Conservation (phyloP, 2,113 vertebrate species). For the Kryptolebias marmoratus region DNA sequence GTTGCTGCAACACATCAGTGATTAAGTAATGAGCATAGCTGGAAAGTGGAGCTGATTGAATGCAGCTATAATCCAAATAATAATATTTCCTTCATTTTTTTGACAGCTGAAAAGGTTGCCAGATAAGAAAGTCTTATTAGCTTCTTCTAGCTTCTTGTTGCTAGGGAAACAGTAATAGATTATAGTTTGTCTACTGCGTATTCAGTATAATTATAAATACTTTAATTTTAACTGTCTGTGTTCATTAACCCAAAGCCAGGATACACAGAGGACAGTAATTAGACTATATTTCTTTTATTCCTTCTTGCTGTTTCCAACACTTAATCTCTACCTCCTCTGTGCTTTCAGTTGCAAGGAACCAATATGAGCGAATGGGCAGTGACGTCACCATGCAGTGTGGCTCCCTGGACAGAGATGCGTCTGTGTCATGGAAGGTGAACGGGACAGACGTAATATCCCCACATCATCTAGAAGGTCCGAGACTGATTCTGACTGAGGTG, state of each 20-base stretch:
- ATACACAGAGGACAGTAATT: neutral
- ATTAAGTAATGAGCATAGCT: neutral
- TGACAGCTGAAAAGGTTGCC: neutral
- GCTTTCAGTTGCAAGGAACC: conserved; percentile 83
- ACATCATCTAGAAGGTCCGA: conserved; percentile 84
- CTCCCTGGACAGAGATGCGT: conserved; percentile 85
- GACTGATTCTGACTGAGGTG: conserved; percentile 85
- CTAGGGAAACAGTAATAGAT: neutral
- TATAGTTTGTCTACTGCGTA: neutral
- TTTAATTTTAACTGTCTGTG: neutral
- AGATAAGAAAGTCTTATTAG: neutral
- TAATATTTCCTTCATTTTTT: neutral
- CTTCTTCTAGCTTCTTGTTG: neutral
- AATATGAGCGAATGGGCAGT: conserved; percentile 88
- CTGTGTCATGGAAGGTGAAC: conserved; percentile 93
- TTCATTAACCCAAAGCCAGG: neutral
- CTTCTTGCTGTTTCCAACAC: neutral
- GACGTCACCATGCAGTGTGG: conserved; percentile 94
- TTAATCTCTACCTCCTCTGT: conserved; percentile 22
- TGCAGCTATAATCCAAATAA: neutral
- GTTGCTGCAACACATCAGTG: neutral
- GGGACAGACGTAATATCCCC: conserved; percentile 88
- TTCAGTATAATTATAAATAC: neutral
- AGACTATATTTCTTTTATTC: neutral
- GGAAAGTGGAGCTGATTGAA: neutral